Conservation (phyloP, 2,888 invertebrate species). For the Himalopsyche tibetana region DNA sequence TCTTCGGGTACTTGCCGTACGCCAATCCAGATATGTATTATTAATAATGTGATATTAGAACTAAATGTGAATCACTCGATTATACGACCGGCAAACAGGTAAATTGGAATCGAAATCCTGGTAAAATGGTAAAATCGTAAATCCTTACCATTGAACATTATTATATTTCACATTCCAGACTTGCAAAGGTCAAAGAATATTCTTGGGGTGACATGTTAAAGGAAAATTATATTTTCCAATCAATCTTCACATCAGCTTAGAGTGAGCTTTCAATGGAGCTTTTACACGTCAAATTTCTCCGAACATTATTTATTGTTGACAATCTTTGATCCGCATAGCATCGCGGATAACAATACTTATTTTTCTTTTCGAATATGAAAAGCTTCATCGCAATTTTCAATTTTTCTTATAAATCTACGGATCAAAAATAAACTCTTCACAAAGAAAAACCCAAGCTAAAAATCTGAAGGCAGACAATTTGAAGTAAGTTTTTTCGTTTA, state of each 20-base stretch:
- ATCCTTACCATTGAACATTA: no score
- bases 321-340: conserved; percentile 4
- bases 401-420: background rate
- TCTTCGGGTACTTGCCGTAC: no score
- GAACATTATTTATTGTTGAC: background rate
- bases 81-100: no score
- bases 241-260: background rate
- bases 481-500: no score
- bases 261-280: background rate
- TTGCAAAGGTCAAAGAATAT: no score
- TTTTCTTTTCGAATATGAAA: background rate
- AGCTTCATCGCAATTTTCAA: background rate
- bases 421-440: conserved; percentile 11
- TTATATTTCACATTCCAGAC: no score
- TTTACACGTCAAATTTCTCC: conserved; percentile 26
- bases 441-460: background rate
- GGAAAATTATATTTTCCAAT: conserved; percentile 11
- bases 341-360: background rate
- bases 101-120: no score
- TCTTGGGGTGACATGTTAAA: background rate
- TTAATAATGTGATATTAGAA: no score
- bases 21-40: no score
- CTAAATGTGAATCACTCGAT: no score
- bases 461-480: background rate
- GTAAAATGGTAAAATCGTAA: no score